phyloP scores from a whole-genome alignment of 2,888 invertebrate genomes.

The Parapristionchus giblindavisi region DNA sequence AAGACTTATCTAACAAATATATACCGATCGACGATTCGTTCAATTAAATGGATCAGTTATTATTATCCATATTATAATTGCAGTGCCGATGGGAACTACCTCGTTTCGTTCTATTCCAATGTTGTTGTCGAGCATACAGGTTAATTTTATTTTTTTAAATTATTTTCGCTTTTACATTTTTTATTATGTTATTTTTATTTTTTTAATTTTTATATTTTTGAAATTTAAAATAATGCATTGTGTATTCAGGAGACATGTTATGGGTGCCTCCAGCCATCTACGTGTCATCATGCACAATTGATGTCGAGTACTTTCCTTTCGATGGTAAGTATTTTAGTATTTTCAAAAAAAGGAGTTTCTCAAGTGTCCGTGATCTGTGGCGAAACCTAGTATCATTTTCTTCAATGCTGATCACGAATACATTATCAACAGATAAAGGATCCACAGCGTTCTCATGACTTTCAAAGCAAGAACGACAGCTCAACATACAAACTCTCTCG shows the following conservation, averaged over 20 bases:
- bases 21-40: neutral
- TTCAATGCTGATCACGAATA: constrained; percentile 6
- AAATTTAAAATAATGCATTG: neutral
- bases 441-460: too few species aligned
- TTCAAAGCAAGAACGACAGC: too few species aligned
- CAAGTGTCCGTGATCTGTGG: too few species aligned
- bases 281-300: constrained; percentile 97
- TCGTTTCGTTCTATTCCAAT: constrained; percentile 98
- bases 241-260: constrained; percentile 74
- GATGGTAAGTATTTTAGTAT: constrained; percentile 74
- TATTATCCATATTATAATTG: constrained; percentile 15
- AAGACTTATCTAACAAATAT: too few species aligned
- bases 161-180: too few species aligned
- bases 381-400: neutral
- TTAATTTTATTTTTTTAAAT: neutral
- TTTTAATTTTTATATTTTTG: too few species aligned
- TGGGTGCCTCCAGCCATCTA: constrained; percentile 99
- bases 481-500: too few species aligned
- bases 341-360: neutral
- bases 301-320: constrained; percentile 94
- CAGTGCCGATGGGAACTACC: constrained; percentile 99
- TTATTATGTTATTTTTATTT: too few species aligned
- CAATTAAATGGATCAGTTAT: neutral
- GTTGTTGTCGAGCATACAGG: constrained; percentile 96
- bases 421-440: too few species aligned